Conservation (phyloP, 1,140 invertebrate species). For the Oscheius sp. region DNA sequence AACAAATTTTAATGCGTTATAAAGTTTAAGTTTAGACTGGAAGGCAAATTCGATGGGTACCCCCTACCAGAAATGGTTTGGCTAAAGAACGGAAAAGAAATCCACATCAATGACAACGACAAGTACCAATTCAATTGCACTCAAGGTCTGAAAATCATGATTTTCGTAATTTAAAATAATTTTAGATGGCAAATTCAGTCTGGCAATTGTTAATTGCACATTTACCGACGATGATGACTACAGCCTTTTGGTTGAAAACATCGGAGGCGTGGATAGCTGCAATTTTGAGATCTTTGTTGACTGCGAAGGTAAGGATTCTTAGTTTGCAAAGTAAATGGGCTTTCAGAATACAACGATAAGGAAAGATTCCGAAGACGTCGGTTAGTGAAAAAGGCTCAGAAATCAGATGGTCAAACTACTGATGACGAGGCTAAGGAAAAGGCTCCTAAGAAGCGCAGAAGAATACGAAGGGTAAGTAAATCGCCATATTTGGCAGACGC, state of each 20-base stretch:
- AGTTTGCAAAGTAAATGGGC: background rate
- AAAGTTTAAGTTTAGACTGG: slow-evolving; percentile 13
- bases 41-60: slow-evolving; percentile 25
- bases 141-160: background rate
- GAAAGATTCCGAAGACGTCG: slow-evolving; percentile 18
- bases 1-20: background rate
- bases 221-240: slow-evolving; percentile 34
- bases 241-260: slow-evolving; percentile 33
- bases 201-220: slow-evolving; percentile 23
- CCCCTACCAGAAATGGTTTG: slow-evolving; percentile 33
- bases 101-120: slow-evolving; percentile 4
- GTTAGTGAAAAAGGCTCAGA: background rate
- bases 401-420: background rate
- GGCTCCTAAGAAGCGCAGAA: slow-evolving; percentile 24
- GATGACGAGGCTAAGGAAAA: slow-evolving; percentile 12
- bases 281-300: slow-evolving; percentile 36
- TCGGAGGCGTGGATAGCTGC: slow-evolving; percentile 34
- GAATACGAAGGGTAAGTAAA: background rate
- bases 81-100: slow-evolving; percentile 34
- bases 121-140: slow-evolving; percentile 18
- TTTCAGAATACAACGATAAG: slow-evolving; percentile 12
- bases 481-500: background rate
- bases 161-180: slow-evolving; percentile 1
- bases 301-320: background rate
- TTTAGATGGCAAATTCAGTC: slow-evolving; percentile 21